Base-by-base conservation (phyloP, 2,888 invertebrate species). In the Vanessa cardui region DNA sequence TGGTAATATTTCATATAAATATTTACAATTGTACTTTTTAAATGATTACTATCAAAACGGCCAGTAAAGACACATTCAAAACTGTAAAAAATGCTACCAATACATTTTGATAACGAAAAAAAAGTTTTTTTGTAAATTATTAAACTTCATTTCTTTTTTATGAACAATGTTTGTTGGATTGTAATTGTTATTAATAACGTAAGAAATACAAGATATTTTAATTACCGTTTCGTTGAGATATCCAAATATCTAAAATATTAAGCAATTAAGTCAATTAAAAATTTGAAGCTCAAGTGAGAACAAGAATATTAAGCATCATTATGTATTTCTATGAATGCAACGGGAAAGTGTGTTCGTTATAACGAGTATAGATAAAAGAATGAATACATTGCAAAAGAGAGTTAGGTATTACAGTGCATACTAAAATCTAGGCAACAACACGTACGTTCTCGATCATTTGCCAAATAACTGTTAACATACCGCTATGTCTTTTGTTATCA, bases 391-490 rank as follows among this genome's bases (percentile, higher is more conserved):
- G 26, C 47, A 58, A 66, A 61, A 45, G 44, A 39, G 31, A 59
- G 46, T 61, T 59, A 58, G 61, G 52, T 65, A 33, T 61, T 45
- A 64, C 49, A 64, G 45, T 62, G 70, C 64, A 72, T 72, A 70
- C 71, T 69, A 69, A 74, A 69, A 70, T 72, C 67, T 71, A 72
- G 73, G 69, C 64, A 65, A 70, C 58, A 63, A 54, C 26, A 66
- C 59, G 64, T 16, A 21, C 47, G 39, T 33, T 7, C 60, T 68
- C 64, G 59, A 61, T 64, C 60, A 56, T 64, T 60, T 44, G 64
- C 56, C 62, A 66, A 64, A 64, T 20, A 66, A 68, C 70, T 62
- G 72, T 70, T 72, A 70, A 62, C 44, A 44, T 62, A 56, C 68
- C 63, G 66, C 47, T 71, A 65, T 47, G 56, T 20, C 33, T 71